Percentiles rank a stretch among this genome's conserved stretches.
phyloP scores from a whole-genome alignment of 1,140 invertebrate genomes.

The Pseudomyrmex gracilis region DNA sequence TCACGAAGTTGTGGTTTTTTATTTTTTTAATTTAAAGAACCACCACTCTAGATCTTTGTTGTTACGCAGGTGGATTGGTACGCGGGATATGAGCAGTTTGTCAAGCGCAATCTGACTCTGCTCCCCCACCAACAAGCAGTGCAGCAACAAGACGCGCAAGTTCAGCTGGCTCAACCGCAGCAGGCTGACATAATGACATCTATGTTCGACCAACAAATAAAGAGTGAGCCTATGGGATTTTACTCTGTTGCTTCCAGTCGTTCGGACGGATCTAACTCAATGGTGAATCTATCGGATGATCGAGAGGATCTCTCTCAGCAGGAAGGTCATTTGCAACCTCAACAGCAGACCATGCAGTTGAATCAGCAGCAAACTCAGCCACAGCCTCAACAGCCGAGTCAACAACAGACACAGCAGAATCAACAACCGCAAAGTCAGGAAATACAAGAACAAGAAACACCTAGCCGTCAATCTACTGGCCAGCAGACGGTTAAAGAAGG shows the following conservation, averaged over 20 bases:
- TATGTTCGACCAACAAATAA: slow-evolving; percentile 90
- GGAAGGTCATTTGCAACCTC: slow-evolving; percentile 84
- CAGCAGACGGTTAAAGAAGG: slow-evolving; percentile 85
- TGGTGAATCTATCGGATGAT: slow-evolving; percentile 83
- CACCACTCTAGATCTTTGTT: slow-evolving; percentile 62
- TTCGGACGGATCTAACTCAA: slow-evolving; percentile 83
- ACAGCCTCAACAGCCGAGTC: slow-evolving; percentile 84
- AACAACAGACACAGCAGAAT: slow-evolving; percentile 83
- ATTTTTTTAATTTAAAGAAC: background rate
- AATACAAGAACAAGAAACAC: slow-evolving; percentile 79
- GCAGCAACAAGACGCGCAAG: slow-evolving; percentile 72
- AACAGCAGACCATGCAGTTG: slow-evolving; percentile 76
- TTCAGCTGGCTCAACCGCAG: slow-evolving; percentile 70
- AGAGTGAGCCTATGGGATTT: slow-evolving; percentile 89
- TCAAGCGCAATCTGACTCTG: slow-evolving; percentile 86
- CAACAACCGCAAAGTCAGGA: slow-evolving; percentile 84
- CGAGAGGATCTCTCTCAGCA: slow-evolving; percentile 84
- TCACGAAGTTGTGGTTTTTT: slow-evolving; percentile 12
- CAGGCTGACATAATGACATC: slow-evolving; percentile 83
- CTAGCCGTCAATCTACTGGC: slow-evolving; percentile 81
- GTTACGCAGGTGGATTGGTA: slow-evolving; percentile 85
- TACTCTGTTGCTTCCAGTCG: slow-evolving; percentile 84
- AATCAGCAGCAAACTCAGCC: slow-evolving; percentile 82
- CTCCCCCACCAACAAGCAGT: slow-evolving; percentile 83
- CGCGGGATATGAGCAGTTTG: slow-evolving; percentile 86